Percentiles rank a stretch among this genome's conserved stretches.
Conservation (phyloP, 2,797 vertebrate species). For the Megalops cyprinoides region DNA sequence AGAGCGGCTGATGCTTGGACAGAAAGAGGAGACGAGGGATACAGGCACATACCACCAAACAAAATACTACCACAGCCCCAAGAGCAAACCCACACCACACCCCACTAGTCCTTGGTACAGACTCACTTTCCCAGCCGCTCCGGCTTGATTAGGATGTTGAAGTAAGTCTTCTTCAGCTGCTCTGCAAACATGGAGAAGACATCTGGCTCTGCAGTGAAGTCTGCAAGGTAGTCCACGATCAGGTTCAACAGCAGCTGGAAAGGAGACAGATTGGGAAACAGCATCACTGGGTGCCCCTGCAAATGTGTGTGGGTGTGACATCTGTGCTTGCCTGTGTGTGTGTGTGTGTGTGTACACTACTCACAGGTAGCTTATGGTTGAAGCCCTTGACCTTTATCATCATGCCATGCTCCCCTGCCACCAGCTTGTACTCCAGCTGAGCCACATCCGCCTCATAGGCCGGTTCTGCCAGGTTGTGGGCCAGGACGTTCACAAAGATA, state of each 20-base stretch:
- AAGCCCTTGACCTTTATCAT: conserved; percentile 92
- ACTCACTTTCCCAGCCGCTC: conserved; percentile 91
- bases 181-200: conserved; percentile 93
- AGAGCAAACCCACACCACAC: neutral
- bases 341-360: conserved; percentile 48
- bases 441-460: conserved; percentile 94
- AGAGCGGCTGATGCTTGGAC: neutral
- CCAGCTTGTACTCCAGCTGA: conserved; percentile 90
- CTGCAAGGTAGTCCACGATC: conserved; percentile 88
- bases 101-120: conserved; percentile 43
- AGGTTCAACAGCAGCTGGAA: conserved; percentile 90
- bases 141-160: conserved; percentile 94
- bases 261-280: conserved; percentile 20
- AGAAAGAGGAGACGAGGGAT: neutral
- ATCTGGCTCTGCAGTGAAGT: conserved; percentile 83
- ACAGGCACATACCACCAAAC: neutral
- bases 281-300: neutral
- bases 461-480: conserved; percentile 90
- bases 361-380: conserved; percentile 93
- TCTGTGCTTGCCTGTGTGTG: neutral
- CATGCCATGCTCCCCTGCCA: conserved; percentile 88
- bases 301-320: neutral
- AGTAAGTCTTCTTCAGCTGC: conserved; percentile 95
- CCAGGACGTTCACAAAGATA: conserved; percentile 89
- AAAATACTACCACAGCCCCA: neutral